phyloP scores from a whole-genome alignment of 1,140 invertebrate genomes.

The Tetraneura akinire region DNA sequence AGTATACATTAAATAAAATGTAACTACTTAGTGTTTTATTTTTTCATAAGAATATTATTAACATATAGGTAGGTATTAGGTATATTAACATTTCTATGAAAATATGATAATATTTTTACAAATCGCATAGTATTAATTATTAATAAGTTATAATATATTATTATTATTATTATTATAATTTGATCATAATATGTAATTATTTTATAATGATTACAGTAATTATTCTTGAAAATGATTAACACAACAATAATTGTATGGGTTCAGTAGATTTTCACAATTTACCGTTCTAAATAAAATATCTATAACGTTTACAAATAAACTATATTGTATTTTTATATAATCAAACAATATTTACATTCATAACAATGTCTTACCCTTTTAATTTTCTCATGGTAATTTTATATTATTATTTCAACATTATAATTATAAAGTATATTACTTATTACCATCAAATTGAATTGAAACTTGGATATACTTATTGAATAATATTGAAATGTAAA shows the following conservation, averaged over 20 bases:
- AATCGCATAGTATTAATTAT: not conserved
- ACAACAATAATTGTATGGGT: not conserved
- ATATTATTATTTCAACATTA: not conserved
- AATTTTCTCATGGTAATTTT: not conserved
- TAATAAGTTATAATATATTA: not conserved
- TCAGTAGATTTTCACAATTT: not conserved
- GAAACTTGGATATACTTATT: too few relatives aligned
- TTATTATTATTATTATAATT: conserved; percentile 8
- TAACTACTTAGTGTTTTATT: not conserved
- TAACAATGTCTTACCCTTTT: not conserved
- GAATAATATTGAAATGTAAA: too few relatives aligned
- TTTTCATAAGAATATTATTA: conserved; percentile 6
- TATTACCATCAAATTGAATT: too few relatives aligned
- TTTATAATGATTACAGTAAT: conserved; percentile 6
- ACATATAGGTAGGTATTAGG: too few relatives aligned
- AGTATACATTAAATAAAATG: not conserved
- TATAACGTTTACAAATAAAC: not conserved
- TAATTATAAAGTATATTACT: too few relatives aligned
- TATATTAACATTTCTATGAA: conserved; percentile 19
- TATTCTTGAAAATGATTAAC: not conserved
- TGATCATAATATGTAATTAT: conserved; percentile 26
- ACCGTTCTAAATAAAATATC: not conserved
- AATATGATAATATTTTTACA: conserved; percentile 35
- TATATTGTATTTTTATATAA: not conserved
- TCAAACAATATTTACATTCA: not conserved